Conservation (phyloP, 2,888 invertebrate species). For the Drosophila paucipuncta region DNA sequence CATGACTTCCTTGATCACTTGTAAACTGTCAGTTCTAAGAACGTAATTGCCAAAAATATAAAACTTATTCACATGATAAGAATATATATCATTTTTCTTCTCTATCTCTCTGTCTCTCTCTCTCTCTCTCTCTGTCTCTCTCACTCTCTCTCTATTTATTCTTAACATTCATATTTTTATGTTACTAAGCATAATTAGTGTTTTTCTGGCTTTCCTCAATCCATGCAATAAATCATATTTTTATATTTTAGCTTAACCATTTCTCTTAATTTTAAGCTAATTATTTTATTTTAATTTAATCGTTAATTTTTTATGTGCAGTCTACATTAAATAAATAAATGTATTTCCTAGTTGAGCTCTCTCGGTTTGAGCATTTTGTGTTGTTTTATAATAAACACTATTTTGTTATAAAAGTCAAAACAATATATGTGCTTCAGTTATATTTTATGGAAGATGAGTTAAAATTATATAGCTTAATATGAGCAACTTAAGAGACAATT, state of each 20-base stretch:
- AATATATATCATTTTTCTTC: not conserved
- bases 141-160: not conserved
- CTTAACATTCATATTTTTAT: not conserved
- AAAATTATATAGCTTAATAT: not conserved
- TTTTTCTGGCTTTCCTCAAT: not conserved
- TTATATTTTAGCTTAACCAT: not conserved
- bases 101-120: not conserved
- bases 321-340: not conserved
- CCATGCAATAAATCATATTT: not conserved
- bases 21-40: not conserved
- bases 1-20: not conserved
- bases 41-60: not conserved
- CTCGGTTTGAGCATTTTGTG: not conserved
- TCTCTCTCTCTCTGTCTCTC: no score
- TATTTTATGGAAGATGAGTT: not conserved
- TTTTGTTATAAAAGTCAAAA: not conserved
- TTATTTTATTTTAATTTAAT: not conserved
- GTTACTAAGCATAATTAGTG: not conserved
- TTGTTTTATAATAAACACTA: no score
- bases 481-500: not conserved
- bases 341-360: not conserved
- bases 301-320: not conserved
- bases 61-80: not conserved
- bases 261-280: not conserved
- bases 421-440: not conserved